phyloP scores from a whole-genome alignment of 2,797 vertebrate species.

The Argya squamiceps region DNA sequence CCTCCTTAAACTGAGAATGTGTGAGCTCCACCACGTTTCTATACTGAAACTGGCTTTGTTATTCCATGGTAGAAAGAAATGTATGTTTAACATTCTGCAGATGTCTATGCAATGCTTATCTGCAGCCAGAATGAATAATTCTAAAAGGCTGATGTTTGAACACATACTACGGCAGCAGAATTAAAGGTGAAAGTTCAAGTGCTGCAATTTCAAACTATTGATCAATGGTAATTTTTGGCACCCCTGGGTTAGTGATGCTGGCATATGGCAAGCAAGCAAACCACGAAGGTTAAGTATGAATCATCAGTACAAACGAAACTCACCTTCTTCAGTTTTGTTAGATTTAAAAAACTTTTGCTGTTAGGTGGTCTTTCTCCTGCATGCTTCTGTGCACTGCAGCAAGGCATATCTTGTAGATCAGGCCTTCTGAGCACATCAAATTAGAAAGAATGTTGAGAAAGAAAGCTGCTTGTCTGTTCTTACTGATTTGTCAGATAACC shows the following conservation, averaged over 20 bases:
- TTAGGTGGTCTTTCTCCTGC: background rate
- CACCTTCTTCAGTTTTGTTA: background rate
- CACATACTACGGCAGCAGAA: conserved; percentile 44
- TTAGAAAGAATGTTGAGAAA: background rate
- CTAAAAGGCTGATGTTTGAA: conserved; percentile 50
- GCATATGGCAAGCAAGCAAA: conserved; percentile 47
- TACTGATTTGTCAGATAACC: rapidly evolving
- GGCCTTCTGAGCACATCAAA: background rate
- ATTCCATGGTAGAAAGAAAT: background rate
- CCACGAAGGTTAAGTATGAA: conserved; percentile 57
- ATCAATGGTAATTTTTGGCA: conserved; percentile 68
- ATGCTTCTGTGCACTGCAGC: background rate
- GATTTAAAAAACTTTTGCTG: background rate
- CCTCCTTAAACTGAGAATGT: background rate
- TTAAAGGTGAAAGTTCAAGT: conserved; percentile 68
- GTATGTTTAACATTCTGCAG: conserved; percentile 35
- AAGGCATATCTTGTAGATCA: background rate
- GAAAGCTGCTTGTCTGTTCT: background rate
- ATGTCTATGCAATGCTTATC: conserved; percentile 7
- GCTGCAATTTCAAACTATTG: conserved; percentile 71
- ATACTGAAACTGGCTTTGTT: background rate
- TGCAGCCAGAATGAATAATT: conserved; percentile 64
- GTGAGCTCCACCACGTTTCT: background rate
- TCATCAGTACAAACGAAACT: conserved; percentile 32
- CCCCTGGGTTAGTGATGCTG: conserved; percentile 36